These are phyloP conservation scores for Euura lappo DNA, from an alignment of 1,140 invertebrate species.

Conservation along the genomic window DNA sequence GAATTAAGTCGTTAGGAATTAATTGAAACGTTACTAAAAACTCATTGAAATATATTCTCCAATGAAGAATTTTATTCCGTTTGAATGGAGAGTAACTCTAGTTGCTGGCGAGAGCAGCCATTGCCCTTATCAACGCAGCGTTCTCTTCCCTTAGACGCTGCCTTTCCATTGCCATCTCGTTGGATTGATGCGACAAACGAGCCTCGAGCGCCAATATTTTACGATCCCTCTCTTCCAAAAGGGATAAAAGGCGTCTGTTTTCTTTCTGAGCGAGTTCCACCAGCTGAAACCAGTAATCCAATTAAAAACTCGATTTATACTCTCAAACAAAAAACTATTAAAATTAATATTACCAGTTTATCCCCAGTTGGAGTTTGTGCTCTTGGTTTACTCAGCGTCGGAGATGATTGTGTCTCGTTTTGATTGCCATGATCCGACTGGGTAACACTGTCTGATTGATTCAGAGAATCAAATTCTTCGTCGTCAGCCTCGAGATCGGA, in stretches of 20 bases:
- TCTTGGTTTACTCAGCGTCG: constrained; percentile 34
- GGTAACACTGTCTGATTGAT: constrained; percentile 53
- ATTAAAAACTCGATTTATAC: not conserved
- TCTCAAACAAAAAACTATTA: not conserved
- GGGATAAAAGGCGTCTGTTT: constrained; percentile 61
- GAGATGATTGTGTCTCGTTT: constrained; percentile 34
- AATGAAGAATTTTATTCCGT: too few species aligned
- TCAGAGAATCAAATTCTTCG: constrained; percentile 61
- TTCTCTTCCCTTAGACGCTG: constrained; percentile 63
- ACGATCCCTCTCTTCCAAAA: constrained; percentile 64
- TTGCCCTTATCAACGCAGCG: constrained; percentile 60
- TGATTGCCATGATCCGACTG: constrained; percentile 45
- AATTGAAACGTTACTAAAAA: not conserved
- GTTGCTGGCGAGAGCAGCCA: constrained; percentile 56
- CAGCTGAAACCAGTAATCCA: constrained; percentile 40
- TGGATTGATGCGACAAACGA: constrained; percentile 46
- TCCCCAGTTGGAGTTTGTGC: constrained; percentile 55
- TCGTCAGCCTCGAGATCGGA: constrained; percentile 71
- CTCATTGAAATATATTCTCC: not conserved
- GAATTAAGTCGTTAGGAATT: not conserved
- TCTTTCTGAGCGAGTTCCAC: constrained; percentile 64
- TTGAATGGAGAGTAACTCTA: constrained; percentile 20
- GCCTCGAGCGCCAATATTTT: constrained; percentile 63
- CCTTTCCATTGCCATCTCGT: constrained; percentile 60
- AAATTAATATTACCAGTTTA: constrained; percentile 27